Evolutionary conservation across 2,797 vertebrate species (phyloP).

Genomic region (Psittacula echo): DNA sequence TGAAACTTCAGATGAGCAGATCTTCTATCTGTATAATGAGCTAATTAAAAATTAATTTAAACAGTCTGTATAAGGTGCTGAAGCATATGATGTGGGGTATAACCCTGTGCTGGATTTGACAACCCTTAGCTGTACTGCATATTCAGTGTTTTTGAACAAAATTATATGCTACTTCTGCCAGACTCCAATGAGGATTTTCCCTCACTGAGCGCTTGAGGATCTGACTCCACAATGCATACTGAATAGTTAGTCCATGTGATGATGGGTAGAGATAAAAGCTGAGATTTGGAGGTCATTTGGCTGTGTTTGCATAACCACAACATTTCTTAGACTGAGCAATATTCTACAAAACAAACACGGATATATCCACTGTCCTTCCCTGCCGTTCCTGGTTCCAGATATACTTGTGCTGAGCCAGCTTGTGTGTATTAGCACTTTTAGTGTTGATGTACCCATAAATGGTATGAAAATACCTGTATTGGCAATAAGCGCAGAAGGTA

Average conservation of each 20-base stretch:
- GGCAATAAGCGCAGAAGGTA: neutral
- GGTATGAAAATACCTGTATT: neutral
- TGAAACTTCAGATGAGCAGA: conserved; percentile 55
- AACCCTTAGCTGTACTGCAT: conserved; percentile 42
- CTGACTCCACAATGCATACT: neutral
- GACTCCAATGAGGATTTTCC: conserved; percentile 7
- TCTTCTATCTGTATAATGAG: conserved; percentile 60
- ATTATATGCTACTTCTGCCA: neutral
- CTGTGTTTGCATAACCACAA: neutral
- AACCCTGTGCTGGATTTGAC: conserved; percentile 54
- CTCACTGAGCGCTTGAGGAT: neutral
- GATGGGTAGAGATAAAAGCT: neutral
- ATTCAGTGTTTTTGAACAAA: conserved; percentile 39
- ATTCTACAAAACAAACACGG: neutral
- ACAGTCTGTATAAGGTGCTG: conserved; percentile 56
- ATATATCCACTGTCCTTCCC: neutral
- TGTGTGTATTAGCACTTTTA: neutral
- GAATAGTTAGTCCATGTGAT: neutral
- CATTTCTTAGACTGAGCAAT: neutral
- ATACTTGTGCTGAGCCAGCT: neutral
- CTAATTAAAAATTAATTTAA: conserved; percentile 74
- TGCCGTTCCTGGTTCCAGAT: neutral
- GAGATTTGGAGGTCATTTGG: neutral
- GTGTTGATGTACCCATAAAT: neutral
- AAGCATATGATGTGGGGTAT: conserved; percentile 41